Conservation (phyloP, 2,797 vertebrate genomes). For the Tadarida brasiliensis region DNA sequence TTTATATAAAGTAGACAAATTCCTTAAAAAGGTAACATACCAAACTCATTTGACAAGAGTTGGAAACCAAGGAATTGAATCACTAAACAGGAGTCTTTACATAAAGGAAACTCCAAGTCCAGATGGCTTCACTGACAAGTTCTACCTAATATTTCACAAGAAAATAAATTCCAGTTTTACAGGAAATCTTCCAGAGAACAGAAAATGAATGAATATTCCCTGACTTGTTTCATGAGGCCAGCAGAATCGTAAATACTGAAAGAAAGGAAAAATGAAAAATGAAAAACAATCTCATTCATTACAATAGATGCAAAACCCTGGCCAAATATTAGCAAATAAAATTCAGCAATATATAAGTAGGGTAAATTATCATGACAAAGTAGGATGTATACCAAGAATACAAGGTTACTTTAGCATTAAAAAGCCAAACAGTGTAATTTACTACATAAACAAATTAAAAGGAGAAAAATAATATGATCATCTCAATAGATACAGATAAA, state of each 20-base stretch:
- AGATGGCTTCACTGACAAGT: neutral
- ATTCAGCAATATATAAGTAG: neutral
- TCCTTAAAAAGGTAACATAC: slow-evolving; percentile 37
- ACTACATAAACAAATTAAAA: neutral
- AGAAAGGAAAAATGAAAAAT: slow-evolving; percentile 42
- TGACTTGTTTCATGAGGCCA: slow-evolving; percentile 34
- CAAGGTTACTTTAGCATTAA: neutral
- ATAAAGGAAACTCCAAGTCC: slow-evolving; percentile 30
- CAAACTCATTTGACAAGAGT: neutral
- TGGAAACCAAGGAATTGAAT: slow-evolving; percentile 62
- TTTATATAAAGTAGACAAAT: neutral
- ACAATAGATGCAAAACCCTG: neutral
- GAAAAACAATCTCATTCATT: neutral
- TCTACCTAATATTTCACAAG: slow-evolving; percentile 34
- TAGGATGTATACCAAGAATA: slow-evolving; percentile 25
- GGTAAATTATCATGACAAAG: neutral
- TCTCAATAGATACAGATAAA: slow-evolving; percentile 41
- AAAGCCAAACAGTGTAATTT: slow-evolving; percentile 50
- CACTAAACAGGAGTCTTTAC: slow-evolving; percentile 35
- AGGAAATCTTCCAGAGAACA: slow-evolving; percentile 39
- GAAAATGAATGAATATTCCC: slow-evolving; percentile 13
- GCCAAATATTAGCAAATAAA: neutral
- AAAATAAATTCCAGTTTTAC: slow-evolving; percentile 51
- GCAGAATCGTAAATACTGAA: neutral
- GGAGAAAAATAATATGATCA: neutral